These are phyloP conservation scores for Nomada lathburiana DNA, from an alignment of 2,888 invertebrate species.

Conservation along the genomic window DNA sequence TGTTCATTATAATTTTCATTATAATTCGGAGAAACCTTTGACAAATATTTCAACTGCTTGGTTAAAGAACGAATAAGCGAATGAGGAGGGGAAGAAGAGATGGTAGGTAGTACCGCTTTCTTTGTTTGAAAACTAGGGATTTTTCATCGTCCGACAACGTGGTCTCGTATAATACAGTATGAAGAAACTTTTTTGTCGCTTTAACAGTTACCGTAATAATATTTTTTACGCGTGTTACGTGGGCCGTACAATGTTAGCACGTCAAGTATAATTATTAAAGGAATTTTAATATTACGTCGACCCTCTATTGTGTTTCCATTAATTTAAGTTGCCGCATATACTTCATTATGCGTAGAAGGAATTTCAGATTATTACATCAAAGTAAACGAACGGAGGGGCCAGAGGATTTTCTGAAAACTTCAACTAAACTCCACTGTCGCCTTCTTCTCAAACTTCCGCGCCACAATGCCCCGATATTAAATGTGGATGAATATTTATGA, in stretches of 20 bases:
- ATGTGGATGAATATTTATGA: conserved; percentile 81
- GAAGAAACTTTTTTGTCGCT: conserved; percentile 15
- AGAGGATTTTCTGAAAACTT: conserved; percentile 68
- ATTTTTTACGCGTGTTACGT: conserved; percentile 9
- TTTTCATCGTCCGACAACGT: conserved; percentile 49
- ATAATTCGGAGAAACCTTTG: conserved; percentile 75
- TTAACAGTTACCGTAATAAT: conserved; percentile 18
- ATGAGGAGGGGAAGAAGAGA: conserved; percentile 15
- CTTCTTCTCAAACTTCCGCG: conserved; percentile 64
- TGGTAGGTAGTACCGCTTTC: conserved; percentile 55
- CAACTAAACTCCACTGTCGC: conserved; percentile 59
- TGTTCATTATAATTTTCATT: conserved; percentile 81
- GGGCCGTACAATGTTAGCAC: background rate
- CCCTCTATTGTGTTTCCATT: conserved; percentile 51
- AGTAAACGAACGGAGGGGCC: conserved; percentile 41
- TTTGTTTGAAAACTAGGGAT: conserved; percentile 57
- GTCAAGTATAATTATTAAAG: conserved; percentile 26
- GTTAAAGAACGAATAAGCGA: conserved; percentile 39
- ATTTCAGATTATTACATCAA: conserved; percentile 64
- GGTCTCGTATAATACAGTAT: conserved; percentile 8
- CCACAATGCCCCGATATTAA: conserved; percentile 75
- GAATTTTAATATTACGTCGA: conserved; percentile 27
- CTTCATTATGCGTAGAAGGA: conserved; percentile 53
- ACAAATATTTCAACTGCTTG: conserved; percentile 76
- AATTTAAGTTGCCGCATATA: conserved; percentile 41